These are phyloP conservation scores for Melanargia galathea DNA, from an alignment of 2,888 invertebrate species.

Conservation along the genomic window DNA sequence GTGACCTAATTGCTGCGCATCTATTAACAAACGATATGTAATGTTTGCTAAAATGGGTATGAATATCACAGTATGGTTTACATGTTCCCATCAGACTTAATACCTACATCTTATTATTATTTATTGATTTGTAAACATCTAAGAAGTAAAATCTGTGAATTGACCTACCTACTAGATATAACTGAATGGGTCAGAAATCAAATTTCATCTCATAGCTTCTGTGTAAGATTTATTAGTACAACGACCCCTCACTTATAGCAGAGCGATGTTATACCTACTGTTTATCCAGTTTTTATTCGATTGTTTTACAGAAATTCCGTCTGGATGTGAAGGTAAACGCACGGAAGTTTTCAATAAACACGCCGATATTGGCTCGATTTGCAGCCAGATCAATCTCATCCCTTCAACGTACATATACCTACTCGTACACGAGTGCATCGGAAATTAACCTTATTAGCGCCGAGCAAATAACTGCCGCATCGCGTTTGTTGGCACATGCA, in stretches of 20 bases:
- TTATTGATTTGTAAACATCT: no score
- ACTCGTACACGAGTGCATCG: slow-evolving; percentile 8
- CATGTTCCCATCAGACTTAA: no score
- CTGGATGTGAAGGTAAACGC: slow-evolving; percentile 11
- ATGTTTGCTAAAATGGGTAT: no score
- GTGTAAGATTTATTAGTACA: no score
- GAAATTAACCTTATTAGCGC: slow-evolving; percentile 22
- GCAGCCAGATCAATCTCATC: slow-evolving; percentile 54
- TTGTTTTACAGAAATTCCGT: slow-evolving; percentile 12
- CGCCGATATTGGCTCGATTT: slow-evolving; percentile 56
- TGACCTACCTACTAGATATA: no score
- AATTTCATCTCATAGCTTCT: no score
- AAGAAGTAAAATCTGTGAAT: no score
- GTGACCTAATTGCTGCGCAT: background rate
- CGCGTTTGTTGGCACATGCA: slow-evolving; percentile 11
- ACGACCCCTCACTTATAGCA: no score
- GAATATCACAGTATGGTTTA: no score
- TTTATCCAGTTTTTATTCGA: slow-evolving; percentile 1
- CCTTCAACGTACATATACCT: slow-evolving; percentile 43
- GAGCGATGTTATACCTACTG: background rate
- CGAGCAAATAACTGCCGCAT: slow-evolving; percentile 19
- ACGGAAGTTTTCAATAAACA: slow-evolving; percentile 10
- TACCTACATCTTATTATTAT: no score
- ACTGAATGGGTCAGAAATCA: no score
- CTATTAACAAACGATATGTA: background rate